Evolutionary conservation across 2,113 vertebrate genomes (phyloP).

Genomic region (Scomber scombrus): DNA sequence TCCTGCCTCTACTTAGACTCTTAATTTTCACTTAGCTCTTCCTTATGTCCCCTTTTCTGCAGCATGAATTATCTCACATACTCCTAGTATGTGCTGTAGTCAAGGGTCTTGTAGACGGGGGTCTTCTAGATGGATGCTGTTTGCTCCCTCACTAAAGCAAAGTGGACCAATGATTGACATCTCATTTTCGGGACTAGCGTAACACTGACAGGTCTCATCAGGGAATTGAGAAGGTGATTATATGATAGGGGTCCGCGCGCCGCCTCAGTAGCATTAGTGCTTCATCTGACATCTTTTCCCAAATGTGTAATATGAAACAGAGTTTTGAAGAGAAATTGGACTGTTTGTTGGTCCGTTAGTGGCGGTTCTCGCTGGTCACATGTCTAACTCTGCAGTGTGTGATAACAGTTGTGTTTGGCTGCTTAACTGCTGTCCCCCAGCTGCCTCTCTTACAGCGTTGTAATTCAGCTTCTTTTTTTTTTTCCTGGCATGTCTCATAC

Average conservation of each 20-base stretch:
- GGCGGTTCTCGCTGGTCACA: slow-evolving; percentile 12
- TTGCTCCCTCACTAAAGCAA: slow-evolving; percentile 36
- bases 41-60: slow-evolving; percentile 13
- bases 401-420: slow-evolving; percentile 43
- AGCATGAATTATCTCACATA: neutral
- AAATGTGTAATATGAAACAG: slow-evolving; percentile 7
- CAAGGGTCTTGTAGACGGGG: slow-evolving; percentile 16
- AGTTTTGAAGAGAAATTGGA: neutral
- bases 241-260: slow-evolving; percentile 31
- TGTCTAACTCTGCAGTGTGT: slow-evolving; percentile 2
- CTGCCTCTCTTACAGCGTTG: slow-evolving; percentile 32
- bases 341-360: neutral
- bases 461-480: slow-evolving; percentile 49
- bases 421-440: slow-evolving; percentile 42
- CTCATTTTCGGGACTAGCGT: slow-evolving; percentile 61
- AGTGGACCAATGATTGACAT: slow-evolving; percentile 62
- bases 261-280: slow-evolving; percentile 19
- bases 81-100: slow-evolving; percentile 29
- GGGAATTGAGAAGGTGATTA: slow-evolving; percentile 53
- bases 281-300: slow-evolving; percentile 19
- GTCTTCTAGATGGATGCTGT: slow-evolving; percentile 31
- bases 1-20: neutral
- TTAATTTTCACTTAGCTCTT: slow-evolving; percentile 27
- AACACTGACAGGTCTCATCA: slow-evolving; percentile 48
- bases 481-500: slow-evolving; percentile 42